Percentiles rank a stretch among this genome's conserved stretches.
Conservation (phyloP, 35 echinoderm and acorn worm genomes). For the Heliocidaris tuberculata region DNA sequence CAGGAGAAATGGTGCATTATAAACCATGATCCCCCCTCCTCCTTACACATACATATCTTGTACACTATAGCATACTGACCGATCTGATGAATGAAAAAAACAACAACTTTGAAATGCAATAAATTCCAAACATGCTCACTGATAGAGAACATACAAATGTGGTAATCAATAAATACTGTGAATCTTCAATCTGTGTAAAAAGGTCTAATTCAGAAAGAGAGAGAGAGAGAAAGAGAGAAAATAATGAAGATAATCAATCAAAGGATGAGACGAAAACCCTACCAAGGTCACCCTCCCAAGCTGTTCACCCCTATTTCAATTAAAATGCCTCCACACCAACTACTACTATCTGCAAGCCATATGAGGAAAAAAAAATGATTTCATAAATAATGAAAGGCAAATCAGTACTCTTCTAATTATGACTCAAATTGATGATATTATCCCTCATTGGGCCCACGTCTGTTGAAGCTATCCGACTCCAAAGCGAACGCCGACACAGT, state of each 20-base stretch:
- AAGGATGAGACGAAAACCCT: background rate
- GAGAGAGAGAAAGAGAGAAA: background rate
- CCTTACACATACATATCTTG: background rate
- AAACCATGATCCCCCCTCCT: too few relatives aligned
- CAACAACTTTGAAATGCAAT: background rate
- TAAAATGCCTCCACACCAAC: conserved; percentile 9
- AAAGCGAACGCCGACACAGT: background rate
- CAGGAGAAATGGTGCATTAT: too few relatives aligned
- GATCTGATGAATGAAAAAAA: background rate
- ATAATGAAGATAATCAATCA: background rate
- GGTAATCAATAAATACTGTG: background rate
- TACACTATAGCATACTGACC: background rate
- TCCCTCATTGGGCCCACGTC: conserved; percentile 30
- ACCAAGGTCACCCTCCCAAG: background rate
- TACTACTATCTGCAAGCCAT: background rate
- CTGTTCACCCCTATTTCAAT: conserved; percentile 8
- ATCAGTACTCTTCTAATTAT: conserved; percentile 38
- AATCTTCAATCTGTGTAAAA: conserved; percentile 4
- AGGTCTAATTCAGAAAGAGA: background rate
- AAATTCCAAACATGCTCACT: background rate
- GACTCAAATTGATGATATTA: conserved; percentile 35
- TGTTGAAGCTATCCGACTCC: conserved; percentile 6
- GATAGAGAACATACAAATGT: background rate
- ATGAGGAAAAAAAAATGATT: background rate
- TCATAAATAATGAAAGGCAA: conserved; percentile 20